Conservation (phyloP, 2,797 vertebrate species). For the Muscicapa comitata region DNA sequence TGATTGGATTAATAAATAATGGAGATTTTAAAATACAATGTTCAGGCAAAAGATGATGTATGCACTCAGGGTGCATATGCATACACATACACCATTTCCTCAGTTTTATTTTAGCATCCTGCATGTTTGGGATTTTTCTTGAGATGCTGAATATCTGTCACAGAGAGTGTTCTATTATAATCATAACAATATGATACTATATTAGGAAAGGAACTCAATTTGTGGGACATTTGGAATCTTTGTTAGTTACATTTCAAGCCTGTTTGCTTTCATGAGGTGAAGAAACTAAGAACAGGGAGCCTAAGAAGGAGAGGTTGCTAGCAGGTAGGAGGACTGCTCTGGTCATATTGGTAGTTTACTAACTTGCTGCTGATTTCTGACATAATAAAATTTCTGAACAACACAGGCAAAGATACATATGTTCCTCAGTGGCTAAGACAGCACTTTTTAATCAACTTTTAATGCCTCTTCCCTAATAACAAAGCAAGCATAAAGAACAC, state of each 20-base stretch:
- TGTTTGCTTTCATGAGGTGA: neutral
- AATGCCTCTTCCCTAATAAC: neutral
- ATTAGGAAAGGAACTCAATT: constrained; percentile 28
- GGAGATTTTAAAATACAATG: neutral
- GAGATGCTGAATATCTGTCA: neutral
- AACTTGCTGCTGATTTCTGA: neutral
- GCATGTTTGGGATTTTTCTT: neutral
- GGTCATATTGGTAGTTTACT: neutral
- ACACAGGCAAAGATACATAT: neutral
- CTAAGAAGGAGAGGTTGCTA: neutral
- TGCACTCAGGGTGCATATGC: neutral
- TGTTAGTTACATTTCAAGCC: neutral
- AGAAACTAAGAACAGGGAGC: neutral
- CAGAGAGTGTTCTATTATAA: neutral
- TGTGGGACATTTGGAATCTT: constrained; percentile 4
- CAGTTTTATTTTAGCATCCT: constrained; percentile 38
- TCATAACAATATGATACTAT: neutral
- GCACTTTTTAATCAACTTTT: neutral
- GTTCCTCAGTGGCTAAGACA: neutral
- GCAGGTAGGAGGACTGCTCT: neutral
- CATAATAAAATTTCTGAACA: neutral
- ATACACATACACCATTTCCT: neutral
- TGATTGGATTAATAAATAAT: constrained; percentile 15
- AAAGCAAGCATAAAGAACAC: neutral
- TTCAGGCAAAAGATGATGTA: neutral